These are phyloP conservation scores for Globia sparganii DNA, from an alignment of 2,888 invertebrate species.

Conservation along the genomic window DNA sequence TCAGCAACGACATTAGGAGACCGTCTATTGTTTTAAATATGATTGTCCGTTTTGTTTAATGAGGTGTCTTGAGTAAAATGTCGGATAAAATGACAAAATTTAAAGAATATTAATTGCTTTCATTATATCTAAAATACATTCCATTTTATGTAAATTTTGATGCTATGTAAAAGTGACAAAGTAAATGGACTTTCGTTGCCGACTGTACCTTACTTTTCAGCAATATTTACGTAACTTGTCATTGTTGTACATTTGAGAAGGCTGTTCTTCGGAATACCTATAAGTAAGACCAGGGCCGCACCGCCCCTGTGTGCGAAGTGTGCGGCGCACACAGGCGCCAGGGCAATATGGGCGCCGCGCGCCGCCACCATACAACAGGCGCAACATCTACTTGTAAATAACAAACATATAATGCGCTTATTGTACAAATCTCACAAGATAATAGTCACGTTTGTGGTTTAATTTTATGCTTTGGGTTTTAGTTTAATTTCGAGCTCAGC, in stretches of 20 bases:
- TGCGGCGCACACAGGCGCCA: too few relatives aligned
- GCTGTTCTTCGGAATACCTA: not conserved
- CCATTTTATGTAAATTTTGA: not conserved
- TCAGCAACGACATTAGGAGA: not conserved
- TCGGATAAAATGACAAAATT: not conserved
- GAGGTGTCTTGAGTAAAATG: not conserved
- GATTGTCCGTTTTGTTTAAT: not conserved
- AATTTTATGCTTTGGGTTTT: too few relatives aligned
- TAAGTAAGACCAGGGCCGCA: too few relatives aligned
- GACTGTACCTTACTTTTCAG: not conserved
- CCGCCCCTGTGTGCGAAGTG: too few relatives aligned
- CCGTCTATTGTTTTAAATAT: not conserved
- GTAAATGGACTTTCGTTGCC: not conserved
- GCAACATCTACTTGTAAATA: too few relatives aligned
- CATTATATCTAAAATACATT: not conserved
- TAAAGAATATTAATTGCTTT: not conserved
- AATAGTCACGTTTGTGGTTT: too few relatives aligned
- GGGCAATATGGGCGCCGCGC: too few relatives aligned
- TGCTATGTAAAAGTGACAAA: not conserved
- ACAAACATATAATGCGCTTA: too few relatives aligned
- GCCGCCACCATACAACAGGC: too few relatives aligned
- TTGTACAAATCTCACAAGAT: too few relatives aligned
- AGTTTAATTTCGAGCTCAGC: too few relatives aligned
- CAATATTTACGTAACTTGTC: not conserved
- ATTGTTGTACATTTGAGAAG: not conserved